Conservation (phyloP, 2,113 vertebrate genomes). For the Nannobrachium achirus region DNA sequence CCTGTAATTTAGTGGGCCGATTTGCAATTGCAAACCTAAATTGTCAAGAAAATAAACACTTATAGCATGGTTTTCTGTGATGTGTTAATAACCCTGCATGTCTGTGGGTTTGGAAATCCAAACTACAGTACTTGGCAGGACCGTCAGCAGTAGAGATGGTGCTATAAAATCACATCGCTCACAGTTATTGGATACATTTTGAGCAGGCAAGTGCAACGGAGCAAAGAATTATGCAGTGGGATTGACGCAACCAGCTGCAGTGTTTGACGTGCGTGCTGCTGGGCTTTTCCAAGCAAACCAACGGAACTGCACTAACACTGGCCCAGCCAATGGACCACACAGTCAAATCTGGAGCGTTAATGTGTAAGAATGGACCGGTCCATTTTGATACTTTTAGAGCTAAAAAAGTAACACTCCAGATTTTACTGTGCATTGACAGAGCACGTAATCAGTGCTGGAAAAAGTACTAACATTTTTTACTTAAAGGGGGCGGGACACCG, state of each 20-base stretch:
- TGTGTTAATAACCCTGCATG: conserved; percentile 8
- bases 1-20: conserved; percentile 11
- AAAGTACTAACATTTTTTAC: no score
- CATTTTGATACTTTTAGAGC: background rate
- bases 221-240: conserved; percentile 25
- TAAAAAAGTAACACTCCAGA: background rate
- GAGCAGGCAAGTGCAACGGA: conserved; percentile 26
- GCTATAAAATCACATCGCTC: conserved; percentile 32
- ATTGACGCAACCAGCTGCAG: conserved; percentile 34
- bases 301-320: conserved; percentile 30
- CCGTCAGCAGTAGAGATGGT: conserved; percentile 26
- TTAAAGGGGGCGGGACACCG: no score
- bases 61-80: background rate
- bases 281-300: conserved; percentile 18
- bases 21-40: no score
- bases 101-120: background rate
- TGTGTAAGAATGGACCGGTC: background rate
- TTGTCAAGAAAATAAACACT: no score
- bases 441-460: no score
- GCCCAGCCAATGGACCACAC: conserved; percentile 11
- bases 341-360: background rate
- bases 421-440: background rate
- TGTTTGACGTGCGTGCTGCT: conserved; percentile 14
- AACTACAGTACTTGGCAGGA: conserved; percentile 16
- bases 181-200: conserved; percentile 6